Conservation (phyloP, 2,113 vertebrate species). For the Gadus macrocephalus region DNA sequence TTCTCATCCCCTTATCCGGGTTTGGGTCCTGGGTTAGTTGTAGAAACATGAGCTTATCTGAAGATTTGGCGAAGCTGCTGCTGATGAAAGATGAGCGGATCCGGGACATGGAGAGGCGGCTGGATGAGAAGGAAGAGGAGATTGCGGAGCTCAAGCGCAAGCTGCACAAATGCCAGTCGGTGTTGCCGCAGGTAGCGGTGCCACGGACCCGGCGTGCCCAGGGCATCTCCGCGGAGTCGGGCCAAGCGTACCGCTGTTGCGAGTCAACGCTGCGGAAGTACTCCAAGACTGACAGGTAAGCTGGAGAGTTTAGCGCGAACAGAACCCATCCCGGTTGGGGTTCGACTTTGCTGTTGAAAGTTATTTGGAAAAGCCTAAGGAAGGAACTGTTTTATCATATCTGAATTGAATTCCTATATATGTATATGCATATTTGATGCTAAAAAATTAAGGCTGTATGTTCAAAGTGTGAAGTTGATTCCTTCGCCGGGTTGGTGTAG, state of each 20-base stretch:
- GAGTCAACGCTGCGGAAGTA: slow-evolving; percentile 83
- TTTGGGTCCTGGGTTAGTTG: slow-evolving; percentile 16
- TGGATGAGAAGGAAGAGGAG: slow-evolving; percentile 81
- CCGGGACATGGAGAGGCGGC: slow-evolving; percentile 78
- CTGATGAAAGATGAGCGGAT: slow-evolving; percentile 83
- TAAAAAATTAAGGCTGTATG: no score
- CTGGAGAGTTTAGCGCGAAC: no score
- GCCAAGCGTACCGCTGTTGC: slow-evolving; percentile 69
- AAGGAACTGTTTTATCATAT: no score
- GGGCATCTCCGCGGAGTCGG: slow-evolving; percentile 85
- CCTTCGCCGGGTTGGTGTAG: no score
- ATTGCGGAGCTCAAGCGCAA: slow-evolving; percentile 81
- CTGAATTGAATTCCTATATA: no score
- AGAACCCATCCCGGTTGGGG: no score
- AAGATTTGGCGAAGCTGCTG: slow-evolving; percentile 80
- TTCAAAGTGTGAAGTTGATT: no score
- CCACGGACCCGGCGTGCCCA: slow-evolving; percentile 84
- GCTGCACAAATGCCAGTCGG: slow-evolving; percentile 88
- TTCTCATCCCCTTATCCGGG: not conserved
- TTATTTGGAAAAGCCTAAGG: no score
- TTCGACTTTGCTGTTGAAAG: no score
- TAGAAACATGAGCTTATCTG: slow-evolving; percentile 81
- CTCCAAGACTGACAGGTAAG: slow-evolving; percentile 81
- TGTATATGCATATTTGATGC: no score
- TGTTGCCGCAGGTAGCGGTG: slow-evolving; percentile 72